Conservation (phyloP, 2,113 vertebrate species). For the Otocyon megalotis region DNA sequence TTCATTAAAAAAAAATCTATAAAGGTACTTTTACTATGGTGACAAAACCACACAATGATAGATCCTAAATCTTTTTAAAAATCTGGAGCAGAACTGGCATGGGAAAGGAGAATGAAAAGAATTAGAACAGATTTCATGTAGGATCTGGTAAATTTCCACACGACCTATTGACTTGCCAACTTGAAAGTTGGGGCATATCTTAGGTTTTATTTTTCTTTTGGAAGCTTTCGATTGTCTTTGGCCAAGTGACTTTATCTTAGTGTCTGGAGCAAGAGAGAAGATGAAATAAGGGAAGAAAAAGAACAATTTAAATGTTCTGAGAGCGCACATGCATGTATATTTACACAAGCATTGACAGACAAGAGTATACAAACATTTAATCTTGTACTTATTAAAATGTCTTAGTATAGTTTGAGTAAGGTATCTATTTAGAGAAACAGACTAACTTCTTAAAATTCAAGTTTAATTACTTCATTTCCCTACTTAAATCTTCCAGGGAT, state of each 20-base stretch:
- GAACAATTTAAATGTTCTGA: constrained; percentile 38
- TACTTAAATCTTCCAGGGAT: constrained; percentile 47
- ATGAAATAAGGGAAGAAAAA: not conserved
- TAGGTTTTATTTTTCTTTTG: constrained; percentile 4
- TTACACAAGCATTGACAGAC: not conserved
- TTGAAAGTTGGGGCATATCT: not conserved
- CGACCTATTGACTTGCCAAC: not conserved
- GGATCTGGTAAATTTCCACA: not conserved
- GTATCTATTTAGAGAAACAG: constrained; percentile 46
- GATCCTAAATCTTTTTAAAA: not conserved
- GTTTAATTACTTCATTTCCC: constrained; percentile 56
- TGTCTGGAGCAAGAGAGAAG: constrained; percentile 1
- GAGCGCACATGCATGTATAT: not conserved
- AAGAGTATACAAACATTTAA: not conserved
- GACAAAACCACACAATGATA: constrained; percentile 58
- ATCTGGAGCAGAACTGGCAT: constrained; percentile 33
- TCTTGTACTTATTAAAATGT: constrained; percentile 37
- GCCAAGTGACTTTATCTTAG: not conserved
- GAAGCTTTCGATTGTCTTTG: not conserved
- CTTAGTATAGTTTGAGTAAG: not conserved
- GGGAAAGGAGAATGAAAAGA: constrained; percentile 24
- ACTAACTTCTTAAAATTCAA: constrained; percentile 46
- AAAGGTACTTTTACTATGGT: constrained; percentile 70
- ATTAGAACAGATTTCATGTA: constrained; percentile 4
- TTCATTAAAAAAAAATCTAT: constrained; percentile 79